phyloP scores from a whole-genome alignment of 1,140 invertebrate genomes.

The Pantala flavescens region DNA sequence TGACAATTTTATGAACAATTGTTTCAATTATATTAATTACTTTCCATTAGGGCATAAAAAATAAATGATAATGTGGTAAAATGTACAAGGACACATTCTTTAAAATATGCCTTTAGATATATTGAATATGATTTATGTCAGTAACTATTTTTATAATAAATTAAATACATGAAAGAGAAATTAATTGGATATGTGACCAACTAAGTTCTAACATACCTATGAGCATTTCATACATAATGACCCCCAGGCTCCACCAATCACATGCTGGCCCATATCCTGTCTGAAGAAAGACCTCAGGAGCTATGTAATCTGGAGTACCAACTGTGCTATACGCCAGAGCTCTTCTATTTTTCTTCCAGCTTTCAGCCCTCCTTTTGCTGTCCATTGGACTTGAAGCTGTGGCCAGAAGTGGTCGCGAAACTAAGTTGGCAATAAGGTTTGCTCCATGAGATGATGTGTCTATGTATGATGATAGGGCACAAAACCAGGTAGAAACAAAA shows the following conservation, averaged over 20 bases:
- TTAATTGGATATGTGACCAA: too few relatives aligned
- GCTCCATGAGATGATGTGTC: constrained; percentile 7
- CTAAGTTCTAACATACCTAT: constrained; percentile 84
- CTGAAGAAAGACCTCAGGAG: constrained; percentile 95
- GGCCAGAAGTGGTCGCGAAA: constrained; percentile 14
- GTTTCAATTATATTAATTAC: too few relatives aligned
- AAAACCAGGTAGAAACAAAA: background rate
- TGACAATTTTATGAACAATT: too few relatives aligned
- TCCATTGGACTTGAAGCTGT: constrained; percentile 77
- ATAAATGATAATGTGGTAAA: too few relatives aligned
- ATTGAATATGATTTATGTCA: too few relatives aligned
- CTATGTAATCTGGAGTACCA: constrained; percentile 98
- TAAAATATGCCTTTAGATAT: too few relatives aligned
- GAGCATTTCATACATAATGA: constrained; percentile 99
- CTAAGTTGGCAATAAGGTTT: constrained; percentile 9
- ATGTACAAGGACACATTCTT: too few relatives aligned
- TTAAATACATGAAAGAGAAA: too few relatives aligned
- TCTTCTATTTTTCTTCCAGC: constrained; percentile 92
- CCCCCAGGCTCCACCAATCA: constrained; percentile 99
- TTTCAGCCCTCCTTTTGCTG: constrained; percentile 91
- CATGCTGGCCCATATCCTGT: constrained; percentile 94
- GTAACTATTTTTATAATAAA: too few relatives aligned
- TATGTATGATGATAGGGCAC: background rate
- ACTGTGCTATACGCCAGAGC: constrained; percentile 93
- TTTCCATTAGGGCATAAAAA: too few relatives aligned